Evolutionary conservation across 2,797 vertebrate species (phyloP).

Genomic region (Coilia nasus): DNA sequence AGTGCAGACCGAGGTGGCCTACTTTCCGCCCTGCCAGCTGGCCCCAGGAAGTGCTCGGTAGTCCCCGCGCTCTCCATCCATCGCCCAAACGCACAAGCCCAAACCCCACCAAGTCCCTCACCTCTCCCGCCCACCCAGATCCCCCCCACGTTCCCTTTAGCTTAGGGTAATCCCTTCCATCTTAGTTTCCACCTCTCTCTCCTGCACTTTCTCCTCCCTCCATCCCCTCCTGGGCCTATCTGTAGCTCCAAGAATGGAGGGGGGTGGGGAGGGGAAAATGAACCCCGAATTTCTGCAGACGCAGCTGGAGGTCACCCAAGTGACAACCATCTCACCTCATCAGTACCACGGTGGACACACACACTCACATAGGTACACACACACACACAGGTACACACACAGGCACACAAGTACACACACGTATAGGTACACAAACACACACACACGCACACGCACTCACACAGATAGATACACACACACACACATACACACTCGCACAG

Average conservation of each 20-base stretch:
- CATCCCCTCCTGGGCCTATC: too few relatives aligned
- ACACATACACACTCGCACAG: too few relatives aligned
- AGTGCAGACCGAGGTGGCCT: constrained; percentile 28
- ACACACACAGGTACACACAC: background rate
- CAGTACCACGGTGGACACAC: background rate
- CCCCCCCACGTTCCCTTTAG: background rate
- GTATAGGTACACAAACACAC: background rate
- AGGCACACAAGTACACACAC: too few relatives aligned
- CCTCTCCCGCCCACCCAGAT: background rate
- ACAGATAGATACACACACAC: background rate
- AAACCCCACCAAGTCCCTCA: background rate
- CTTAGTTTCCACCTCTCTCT: background rate
- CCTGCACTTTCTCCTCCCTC: background rate
- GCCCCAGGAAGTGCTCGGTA: background rate
- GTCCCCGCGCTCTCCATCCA: constrained; percentile 20
- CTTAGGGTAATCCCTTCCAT: background rate
- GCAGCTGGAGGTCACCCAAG: background rate
- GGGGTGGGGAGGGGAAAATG: background rate
- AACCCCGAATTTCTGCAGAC: background rate
- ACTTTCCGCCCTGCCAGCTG: constrained; percentile 19
- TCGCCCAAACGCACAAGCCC: background rate
- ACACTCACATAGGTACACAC: too few relatives aligned
- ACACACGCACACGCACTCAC: background rate
- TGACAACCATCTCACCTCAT: constrained; percentile 4
- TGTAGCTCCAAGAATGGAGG: background rate